These are phyloP conservation scores for Anthopleura xanthogrammica DNA, from an alignment of 92 coral and sea anemone species.

Conservation along the genomic window DNA sequence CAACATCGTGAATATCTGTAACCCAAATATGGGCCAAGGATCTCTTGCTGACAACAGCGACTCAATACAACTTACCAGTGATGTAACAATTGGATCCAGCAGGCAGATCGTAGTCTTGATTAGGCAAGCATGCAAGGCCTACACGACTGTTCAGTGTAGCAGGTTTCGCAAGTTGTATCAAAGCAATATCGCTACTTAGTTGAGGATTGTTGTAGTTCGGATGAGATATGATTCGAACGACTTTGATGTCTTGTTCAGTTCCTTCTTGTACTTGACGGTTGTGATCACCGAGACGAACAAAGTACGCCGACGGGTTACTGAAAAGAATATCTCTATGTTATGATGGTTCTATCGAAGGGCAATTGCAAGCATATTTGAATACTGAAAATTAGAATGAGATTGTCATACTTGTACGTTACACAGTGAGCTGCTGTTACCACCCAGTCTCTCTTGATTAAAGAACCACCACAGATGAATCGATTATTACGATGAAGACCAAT, in stretches of 20 bases:
- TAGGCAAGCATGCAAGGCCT: constrained; percentile 61
- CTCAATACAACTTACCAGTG: constrained; percentile 43
- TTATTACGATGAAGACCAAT: constrained; percentile 55
- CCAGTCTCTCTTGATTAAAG: constrained; percentile 57
- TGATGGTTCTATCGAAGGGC: not conserved
- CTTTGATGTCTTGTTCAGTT: constrained; percentile 57
- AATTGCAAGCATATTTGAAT: too few relatives aligned
- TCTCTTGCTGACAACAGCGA: too few relatives aligned
- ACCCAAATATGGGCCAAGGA: too few relatives aligned
- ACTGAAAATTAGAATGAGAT: too few relatives aligned
- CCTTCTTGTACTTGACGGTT: constrained; percentile 61
- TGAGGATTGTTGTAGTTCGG: constrained; percentile 48
- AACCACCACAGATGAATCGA: constrained; percentile 71
- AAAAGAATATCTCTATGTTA: too few relatives aligned
- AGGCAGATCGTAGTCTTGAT: constrained; percentile 45
- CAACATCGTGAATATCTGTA: too few relatives aligned
- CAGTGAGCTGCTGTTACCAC: constrained; percentile 86
- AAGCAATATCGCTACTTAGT: constrained; percentile 64
- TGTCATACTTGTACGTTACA: constrained; percentile 25
- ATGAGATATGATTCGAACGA: constrained; percentile 43
- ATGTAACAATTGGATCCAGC: constrained; percentile 52
- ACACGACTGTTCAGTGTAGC: constrained; percentile 57
- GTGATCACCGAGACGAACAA: constrained; percentile 74
- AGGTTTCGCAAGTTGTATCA: constrained; percentile 47
- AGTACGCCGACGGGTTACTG: constrained; percentile 37